Evolutionary conservation across 2,113 vertebrate species (phyloP).

Genomic region (Pungitius pungitius): DNA sequence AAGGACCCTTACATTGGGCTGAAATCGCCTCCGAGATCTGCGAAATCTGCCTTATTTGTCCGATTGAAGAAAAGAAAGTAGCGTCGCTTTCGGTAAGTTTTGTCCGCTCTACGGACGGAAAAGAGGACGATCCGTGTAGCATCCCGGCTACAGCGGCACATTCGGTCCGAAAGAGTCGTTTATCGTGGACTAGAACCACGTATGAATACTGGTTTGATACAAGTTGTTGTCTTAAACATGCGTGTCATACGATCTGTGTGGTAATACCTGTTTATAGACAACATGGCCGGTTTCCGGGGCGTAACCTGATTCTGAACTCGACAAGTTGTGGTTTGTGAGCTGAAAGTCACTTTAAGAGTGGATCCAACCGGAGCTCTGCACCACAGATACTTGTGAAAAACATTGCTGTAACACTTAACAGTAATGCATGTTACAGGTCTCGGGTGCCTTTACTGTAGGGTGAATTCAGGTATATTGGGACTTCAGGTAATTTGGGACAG

Average conservation of each 20-base stretch:
- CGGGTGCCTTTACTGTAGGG: too few relatives aligned
- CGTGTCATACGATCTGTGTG: neutral
- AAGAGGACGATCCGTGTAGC: constrained; percentile 30
- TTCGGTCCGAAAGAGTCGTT: constrained; percentile 7
- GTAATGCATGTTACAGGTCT: neutral
- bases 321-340: constrained; percentile 30
- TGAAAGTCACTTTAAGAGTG: neutral
- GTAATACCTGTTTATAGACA: constrained; percentile 34
- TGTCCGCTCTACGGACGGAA: constrained; percentile 19
- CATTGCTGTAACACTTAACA: neutral
- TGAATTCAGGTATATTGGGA: too few relatives aligned
- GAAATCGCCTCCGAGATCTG: accelerated
- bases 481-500: too few relatives aligned
- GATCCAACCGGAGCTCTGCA: neutral
- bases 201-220: neutral
- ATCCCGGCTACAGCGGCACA: constrained; percentile 44
- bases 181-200: neutral
- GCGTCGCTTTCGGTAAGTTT: constrained; percentile 64
- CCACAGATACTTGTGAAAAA: neutral
- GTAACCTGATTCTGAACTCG: constrained; percentile 58
- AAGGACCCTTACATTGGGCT: accelerated
- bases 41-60: neutral
- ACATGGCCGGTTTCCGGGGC: constrained; percentile 73
- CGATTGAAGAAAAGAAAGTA: neutral
- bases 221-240: neutral